Conservation (phyloP, 2,888 invertebrate genomes). For the Limnephilus marmoratus region DNA sequence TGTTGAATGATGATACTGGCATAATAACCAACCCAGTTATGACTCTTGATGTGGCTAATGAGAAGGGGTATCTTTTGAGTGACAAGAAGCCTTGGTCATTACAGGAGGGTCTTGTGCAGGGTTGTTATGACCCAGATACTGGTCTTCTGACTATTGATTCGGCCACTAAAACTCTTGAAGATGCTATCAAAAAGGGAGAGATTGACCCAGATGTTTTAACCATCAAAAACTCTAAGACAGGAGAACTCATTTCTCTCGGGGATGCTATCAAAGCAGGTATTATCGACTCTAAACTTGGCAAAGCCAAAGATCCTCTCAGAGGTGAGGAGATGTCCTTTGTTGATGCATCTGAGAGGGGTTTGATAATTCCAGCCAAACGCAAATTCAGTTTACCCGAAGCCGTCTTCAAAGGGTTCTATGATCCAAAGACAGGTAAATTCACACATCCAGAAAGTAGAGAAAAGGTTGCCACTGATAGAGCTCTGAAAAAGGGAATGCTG, state of each 20-base stretch:
- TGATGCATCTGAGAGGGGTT: slow-evolving; percentile 90
- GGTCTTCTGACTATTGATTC: slow-evolving; percentile 85
- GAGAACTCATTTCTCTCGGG: slow-evolving; percentile 86
- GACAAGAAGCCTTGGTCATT: slow-evolving; percentile 88
- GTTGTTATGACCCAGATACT: slow-evolving; percentile 85
- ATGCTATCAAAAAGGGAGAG: slow-evolving; percentile 85
- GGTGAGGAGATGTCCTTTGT: slow-evolving; percentile 86
- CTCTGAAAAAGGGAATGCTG: slow-evolving; percentile 89
- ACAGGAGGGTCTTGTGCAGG: slow-evolving; percentile 89
- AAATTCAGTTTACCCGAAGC: slow-evolving; percentile 92
- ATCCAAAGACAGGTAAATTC: slow-evolving; percentile 89
- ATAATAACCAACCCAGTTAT: slow-evolving; percentile 83
- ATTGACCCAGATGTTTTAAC: slow-evolving; percentile 88
- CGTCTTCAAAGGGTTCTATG: slow-evolving; percentile 93
- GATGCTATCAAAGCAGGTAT: slow-evolving; percentile 88
- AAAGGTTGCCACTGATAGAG: slow-evolving; percentile 88
- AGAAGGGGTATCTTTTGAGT: slow-evolving; percentile 88
- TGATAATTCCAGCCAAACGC: slow-evolving; percentile 88
- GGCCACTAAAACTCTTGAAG: slow-evolving; percentile 82
- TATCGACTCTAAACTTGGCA: slow-evolving; percentile 88
- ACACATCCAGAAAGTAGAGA: slow-evolving; percentile 88
- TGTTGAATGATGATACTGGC: slow-evolving; percentile 85
- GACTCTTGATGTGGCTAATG: slow-evolving; percentile 87
- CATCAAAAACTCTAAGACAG: slow-evolving; percentile 87
- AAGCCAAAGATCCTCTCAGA: slow-evolving; percentile 85